Evolutionary conservation across 2,888 invertebrate genomes (phyloP), one percentile per base, ranked within the genome.

Genomic region (Molanna angustata): DNA sequence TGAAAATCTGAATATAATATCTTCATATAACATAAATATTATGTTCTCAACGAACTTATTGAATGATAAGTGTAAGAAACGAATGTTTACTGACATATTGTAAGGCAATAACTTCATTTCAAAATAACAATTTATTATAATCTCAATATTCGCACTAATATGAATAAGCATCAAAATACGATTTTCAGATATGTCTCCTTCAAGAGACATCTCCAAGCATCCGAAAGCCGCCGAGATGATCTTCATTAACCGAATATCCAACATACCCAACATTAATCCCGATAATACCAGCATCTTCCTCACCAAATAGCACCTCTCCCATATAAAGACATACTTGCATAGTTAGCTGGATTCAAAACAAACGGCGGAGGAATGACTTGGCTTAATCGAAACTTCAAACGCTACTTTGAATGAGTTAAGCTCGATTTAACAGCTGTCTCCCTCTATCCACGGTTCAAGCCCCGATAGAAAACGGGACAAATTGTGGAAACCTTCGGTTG

Each of bases 371-470:
- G 50, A 46, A 44, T 50, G 54, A 54, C 46, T 46, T 50, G 54
- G 54, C 49, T 49, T 54, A 54, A 35, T 54, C 41, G 33, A 50
- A 40, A 54, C 49, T 54, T 54, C 40, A 50, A 53, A 49, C 45
- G 27, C 6, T 27, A 27, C 6, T 27, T 27, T 27, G 27, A 11
- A 27, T 11, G 27, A 27, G 27, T 27, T 27, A 27, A 27, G 27
- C 27, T 11, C n/a, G n/a, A n/a, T n/a, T n/a, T n/a, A n/a, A n/a
- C n/a, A n/a, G n/a, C n/a, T n/a, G n/a, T n/a, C n/a, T n/a, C n/a
- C n/a, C n/a, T n/a, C n/a, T n/a, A n/a, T n/a, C n/a, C n/a, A n/a
- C n/a, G n/a, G n/a, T n/a, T n/a, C n/a, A n/a, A n/a, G n/a, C n/a
- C n/a, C n/a, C n/a, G n/a, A n/a, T n/a, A n/a, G n/a, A n/a, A n/a